phyloP scores from a whole-genome alignment of 2,113 vertebrate species.

The Pan troglodytes region NHGRI_mPanTro3-v2.1_pri NC_072403.2:69664501-69665000 shows the following conservation, averaged over 20 bases:
- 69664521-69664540: not conserved
- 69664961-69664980: not conserved
- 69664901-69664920: not conserved
- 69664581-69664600: not conserved
- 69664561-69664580: not conserved
- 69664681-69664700: not conserved
- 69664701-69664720: not conserved
- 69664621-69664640: not conserved
- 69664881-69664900: not conserved
- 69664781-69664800: constrained; percentile 4
- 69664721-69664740: not conserved
- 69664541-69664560: not conserved
- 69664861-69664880: not conserved
- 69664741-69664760: constrained; percentile 26
- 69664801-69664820: not conserved
- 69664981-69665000: not conserved
- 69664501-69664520: not conserved
- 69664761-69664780: constrained; percentile 19
- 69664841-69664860: not conserved
- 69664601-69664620: not conserved
- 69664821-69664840: not conserved
- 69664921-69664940: not conserved
- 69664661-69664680: not conserved
- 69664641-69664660: not conserved
- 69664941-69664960: not conserved